phyloP scores from a whole-genome alignment of 2,113 vertebrate species.

The Proteles cristata region DNA sequence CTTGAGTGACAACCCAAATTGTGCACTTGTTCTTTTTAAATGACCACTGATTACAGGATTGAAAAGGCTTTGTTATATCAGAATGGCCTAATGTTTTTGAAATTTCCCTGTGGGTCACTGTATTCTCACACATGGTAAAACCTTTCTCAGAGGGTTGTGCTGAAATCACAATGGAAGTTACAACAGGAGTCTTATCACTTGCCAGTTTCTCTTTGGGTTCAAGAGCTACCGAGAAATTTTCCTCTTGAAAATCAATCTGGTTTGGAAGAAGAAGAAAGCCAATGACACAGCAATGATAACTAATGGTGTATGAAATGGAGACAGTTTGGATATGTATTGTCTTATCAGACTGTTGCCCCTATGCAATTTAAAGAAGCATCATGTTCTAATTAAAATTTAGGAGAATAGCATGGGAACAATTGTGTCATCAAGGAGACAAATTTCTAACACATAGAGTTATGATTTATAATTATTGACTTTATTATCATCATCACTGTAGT shows the following conservation, averaged over 20 bases:
- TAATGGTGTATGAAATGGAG: slow-evolving; percentile 35
- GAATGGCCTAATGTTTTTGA: slow-evolving; percentile 56
- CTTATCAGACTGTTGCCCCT: slow-evolving; percentile 3
- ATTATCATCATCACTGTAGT: slow-evolving; percentile 34
- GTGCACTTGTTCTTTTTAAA: slow-evolving; percentile 70
- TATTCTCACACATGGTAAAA: slow-evolving; percentile 41
- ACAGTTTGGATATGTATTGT: not conserved
- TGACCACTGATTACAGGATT: slow-evolving; percentile 64
- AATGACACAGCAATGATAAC: not conserved
- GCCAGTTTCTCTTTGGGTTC: slow-evolving; percentile 38
- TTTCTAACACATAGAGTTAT: slow-evolving; percentile 41
- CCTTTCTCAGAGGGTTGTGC: not conserved
- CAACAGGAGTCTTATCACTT: not conserved
- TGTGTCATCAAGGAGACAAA: slow-evolving; percentile 17
- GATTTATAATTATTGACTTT: slow-evolving; percentile 55
- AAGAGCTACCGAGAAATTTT: slow-evolving; percentile 27
- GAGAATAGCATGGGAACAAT: not conserved
- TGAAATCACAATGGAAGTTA: slow-evolving; percentile 50
- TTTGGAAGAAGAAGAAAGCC: not conserved
- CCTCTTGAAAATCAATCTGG: slow-evolving; percentile 27
- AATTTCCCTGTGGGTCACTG: slow-evolving; percentile 25
- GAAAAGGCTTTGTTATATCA: slow-evolving; percentile 58
- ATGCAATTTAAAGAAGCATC: slow-evolving; percentile 10
- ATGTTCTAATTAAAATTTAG: slow-evolving; percentile 61
- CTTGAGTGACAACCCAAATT: slow-evolving; percentile 61